Evolutionary conservation across 2,888 invertebrate species (phyloP).

Genomic region (Acleris cristana): DNA sequence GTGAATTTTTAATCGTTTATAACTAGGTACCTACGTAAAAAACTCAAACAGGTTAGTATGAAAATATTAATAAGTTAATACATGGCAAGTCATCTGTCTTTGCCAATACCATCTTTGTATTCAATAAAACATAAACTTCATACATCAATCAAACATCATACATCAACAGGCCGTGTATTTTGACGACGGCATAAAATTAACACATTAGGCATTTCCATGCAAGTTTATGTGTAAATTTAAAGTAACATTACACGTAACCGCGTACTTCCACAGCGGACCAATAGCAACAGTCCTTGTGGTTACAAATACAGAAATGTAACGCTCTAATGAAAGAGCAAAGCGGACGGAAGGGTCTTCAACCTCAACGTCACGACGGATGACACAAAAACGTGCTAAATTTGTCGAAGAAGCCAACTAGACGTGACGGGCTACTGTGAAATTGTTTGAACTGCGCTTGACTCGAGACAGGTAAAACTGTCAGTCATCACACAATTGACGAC

Average conservation of each 20-base stretch:
- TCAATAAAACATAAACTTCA: too few species aligned
- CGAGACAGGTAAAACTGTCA: slow-evolving; percentile 16
- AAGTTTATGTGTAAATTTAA: not conserved
- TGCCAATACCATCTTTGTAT: too few species aligned
- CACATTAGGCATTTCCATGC: not conserved
- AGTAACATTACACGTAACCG: slow-evolving; percentile 2
- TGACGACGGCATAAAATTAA: not conserved
- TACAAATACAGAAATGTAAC: slow-evolving; percentile 63
- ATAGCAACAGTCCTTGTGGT: slow-evolving; percentile 31
- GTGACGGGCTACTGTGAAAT: slow-evolving; percentile 69
- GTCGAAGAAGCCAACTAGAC: slow-evolving; percentile 67
- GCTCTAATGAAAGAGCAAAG: slow-evolving; percentile 77
- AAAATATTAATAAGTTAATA: too few species aligned
- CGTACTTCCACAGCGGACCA: slow-evolving; percentile 25
- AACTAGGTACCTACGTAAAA: too few species aligned
- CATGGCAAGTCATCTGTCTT: too few species aligned
- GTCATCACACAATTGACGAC: slow-evolving; percentile 38
- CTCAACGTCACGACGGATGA: slow-evolving; percentile 63
- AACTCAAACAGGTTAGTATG: too few species aligned
- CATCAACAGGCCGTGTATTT: not conserved
- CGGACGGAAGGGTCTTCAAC: slow-evolving; percentile 67
- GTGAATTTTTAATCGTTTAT: too few species aligned
- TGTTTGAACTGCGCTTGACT: slow-evolving; percentile 61
- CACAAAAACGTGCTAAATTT: slow-evolving; percentile 76
- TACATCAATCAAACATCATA: too few species aligned